phyloP scores from a whole-genome alignment of 2,797 vertebrate species.

The Triplophysa bombifrons region DNA sequence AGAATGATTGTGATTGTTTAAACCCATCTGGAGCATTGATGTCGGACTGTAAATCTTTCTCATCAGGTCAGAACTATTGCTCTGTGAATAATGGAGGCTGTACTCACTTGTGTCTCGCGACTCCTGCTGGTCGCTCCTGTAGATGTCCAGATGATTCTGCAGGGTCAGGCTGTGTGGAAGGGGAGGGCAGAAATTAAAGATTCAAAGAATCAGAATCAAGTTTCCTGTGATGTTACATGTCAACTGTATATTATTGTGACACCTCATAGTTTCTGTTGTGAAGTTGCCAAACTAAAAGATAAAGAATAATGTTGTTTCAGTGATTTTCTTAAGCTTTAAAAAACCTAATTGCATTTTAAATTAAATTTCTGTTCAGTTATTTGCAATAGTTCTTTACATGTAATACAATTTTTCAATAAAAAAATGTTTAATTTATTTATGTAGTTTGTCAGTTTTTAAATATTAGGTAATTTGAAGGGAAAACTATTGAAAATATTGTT shows the following conservation, averaged over 20 bases:
- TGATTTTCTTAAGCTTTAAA: background rate
- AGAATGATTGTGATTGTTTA: background rate
- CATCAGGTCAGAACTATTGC: conserved; percentile 84
- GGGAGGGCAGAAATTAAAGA: background rate
- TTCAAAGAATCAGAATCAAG: background rate
- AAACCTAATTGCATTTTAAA: background rate
- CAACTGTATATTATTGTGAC: background rate
- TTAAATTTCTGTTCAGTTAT: background rate
- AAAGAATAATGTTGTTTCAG: conserved; percentile 3
- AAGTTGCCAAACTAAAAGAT: background rate
- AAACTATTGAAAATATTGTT: no score
- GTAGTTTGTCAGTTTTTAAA: background rate
- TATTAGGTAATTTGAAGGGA: background rate
- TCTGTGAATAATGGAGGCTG: conserved; percentile 87
- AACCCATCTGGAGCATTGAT: conserved; percentile 11
- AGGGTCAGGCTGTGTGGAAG: conserved; percentile 12
- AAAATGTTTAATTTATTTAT: conserved; percentile 23
- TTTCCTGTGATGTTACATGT: background rate
- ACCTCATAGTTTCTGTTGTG: background rate
- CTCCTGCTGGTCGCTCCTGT: conserved; percentile 85
- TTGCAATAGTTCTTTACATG: conserved; percentile 4
- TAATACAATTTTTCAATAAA: conserved; percentile 20
- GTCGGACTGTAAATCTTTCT: conserved; percentile 36
- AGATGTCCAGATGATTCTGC: conserved; percentile 79
- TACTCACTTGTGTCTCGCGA: conserved; percentile 89